These are phyloP conservation scores for Pseudanteris insignis DNA, from an alignment of 2,888 invertebrate genomes.

Conservation along the genomic window DNA sequence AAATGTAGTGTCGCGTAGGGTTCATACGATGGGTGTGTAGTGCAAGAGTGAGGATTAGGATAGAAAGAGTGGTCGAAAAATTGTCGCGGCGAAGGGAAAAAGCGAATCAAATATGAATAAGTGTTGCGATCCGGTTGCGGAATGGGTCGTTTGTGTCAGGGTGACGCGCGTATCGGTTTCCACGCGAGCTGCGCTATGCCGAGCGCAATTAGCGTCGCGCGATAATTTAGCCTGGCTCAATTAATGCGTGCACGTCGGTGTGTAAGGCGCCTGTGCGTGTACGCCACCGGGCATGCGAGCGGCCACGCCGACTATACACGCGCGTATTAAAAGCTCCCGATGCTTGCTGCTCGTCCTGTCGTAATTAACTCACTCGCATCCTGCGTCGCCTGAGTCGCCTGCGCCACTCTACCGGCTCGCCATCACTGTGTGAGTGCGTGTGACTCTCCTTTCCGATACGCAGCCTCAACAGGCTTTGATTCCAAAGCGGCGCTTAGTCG, in stretches of 20 bases:
- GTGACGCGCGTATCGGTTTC: constrained; percentile 39
- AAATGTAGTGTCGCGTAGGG: no score
- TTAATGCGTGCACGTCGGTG: constrained; percentile 56
- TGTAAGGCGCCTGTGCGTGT: constrained; percentile 53
- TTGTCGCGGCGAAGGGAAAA: constrained; percentile 9
- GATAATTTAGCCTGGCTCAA: constrained; percentile 62
- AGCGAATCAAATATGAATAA: constrained; percentile 39
- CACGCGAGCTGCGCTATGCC: constrained; percentile 42
- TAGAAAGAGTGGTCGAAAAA: constrained; percentile 13
- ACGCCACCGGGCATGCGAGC: constrained; percentile 36
- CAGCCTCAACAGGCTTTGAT: background rate
- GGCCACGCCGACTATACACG: constrained; percentile 33
- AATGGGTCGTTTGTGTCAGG: constrained; percentile 33
- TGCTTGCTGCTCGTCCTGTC: constrained; percentile 34
- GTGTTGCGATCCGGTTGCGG: constrained; percentile 38
- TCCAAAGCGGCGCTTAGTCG: background rate
- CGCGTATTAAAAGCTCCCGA: constrained; percentile 44
- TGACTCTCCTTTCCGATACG: background rate
- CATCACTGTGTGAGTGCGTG: constrained; percentile 2
- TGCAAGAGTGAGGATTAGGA: constrained; percentile 3
- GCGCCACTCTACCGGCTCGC: no score
- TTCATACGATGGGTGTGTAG: background rate
- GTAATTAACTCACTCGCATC: constrained; percentile 42
- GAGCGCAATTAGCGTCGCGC: constrained; percentile 61
- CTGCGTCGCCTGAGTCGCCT: background rate